Conservation (phyloP, 2,113 vertebrate species). For the Orthochromis malagaraziensis region DNA sequence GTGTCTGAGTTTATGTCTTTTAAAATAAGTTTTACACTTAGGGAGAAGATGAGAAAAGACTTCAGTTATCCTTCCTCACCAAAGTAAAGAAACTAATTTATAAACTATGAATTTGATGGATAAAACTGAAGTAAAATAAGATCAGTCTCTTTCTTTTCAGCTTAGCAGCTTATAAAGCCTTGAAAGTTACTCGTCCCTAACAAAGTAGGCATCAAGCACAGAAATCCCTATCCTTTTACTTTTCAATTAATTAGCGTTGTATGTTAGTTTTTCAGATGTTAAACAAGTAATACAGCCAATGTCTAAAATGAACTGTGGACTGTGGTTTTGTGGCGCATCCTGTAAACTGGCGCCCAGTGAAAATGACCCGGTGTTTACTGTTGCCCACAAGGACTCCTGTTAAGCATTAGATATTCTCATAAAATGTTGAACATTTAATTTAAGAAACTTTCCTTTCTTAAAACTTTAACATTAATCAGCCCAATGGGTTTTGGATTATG, state of each 20-base stretch:
- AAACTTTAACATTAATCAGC: neutral
- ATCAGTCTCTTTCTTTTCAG: neutral
- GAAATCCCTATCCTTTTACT: neutral
- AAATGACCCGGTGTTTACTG: neutral
- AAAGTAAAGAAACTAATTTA: fast-evolving
- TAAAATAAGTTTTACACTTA: neutral
- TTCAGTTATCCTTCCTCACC: fast-evolving
- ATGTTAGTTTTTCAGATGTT: neutral
- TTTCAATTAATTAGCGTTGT: fast-evolving
- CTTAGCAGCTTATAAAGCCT: neutral
- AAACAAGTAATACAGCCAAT: neutral
- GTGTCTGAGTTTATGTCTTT: neutral
- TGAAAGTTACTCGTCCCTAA: neutral
- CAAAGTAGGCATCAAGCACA: neutral
- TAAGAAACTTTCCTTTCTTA: neutral
- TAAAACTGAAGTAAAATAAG: neutral
- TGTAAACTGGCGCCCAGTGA: neutral
- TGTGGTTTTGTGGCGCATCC: neutral
- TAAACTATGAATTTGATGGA: neutral
- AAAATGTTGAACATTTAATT: neutral
- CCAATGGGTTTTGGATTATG: neutral
- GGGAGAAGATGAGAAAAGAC: fast-evolving
- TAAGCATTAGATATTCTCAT: neutral
- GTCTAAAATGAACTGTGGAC: neutral
- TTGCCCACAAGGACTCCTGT: neutral